phyloP scores from a whole-genome alignment of 2,888 invertebrate species.

The Rambutsinella grinnellia region DNA sequence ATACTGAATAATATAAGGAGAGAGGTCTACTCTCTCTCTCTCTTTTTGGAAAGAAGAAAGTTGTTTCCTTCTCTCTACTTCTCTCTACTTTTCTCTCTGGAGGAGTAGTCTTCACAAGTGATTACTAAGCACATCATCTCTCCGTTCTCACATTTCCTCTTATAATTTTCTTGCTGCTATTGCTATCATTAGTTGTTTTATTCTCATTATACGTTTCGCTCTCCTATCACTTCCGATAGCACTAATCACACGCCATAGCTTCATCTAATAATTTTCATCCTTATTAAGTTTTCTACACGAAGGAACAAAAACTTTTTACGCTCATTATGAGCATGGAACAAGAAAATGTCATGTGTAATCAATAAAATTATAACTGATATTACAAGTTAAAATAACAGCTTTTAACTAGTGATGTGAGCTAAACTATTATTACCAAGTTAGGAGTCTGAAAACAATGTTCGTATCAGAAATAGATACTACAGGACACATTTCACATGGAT shows the following conservation, averaged over 20 bases:
- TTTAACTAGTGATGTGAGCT: no score
- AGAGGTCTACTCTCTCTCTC: not conserved
- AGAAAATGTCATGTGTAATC: not conserved
- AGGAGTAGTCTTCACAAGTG: conserved; percentile 52
- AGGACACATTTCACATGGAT: no score
- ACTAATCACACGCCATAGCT: not conserved
- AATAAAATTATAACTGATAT: not conserved
- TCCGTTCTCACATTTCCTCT: conserved; percentile 35
- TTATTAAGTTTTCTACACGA: not conserved
- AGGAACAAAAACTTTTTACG: not conserved
- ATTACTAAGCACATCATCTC: conserved; percentile 40
- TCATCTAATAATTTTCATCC: not conserved
- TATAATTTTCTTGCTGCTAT: conserved; percentile 37
- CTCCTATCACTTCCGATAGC: conserved; percentile 4
- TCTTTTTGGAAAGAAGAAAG: conserved; percentile 1
- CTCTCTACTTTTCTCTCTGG: no score
- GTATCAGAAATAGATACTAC: no score
- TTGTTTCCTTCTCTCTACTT: no score
- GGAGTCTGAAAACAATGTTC: no score
- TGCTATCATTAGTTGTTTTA: conserved; percentile 5
- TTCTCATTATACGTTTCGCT: conserved; percentile 19
- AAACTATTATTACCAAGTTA: no score
- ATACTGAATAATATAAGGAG: not conserved
- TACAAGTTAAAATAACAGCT: no score
- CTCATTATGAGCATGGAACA: not conserved